Evolutionary conservation across 2,888 invertebrate species (phyloP), one percentile per base, ranked within the genome.

Genomic region (Bombylius discolor): DNA sequence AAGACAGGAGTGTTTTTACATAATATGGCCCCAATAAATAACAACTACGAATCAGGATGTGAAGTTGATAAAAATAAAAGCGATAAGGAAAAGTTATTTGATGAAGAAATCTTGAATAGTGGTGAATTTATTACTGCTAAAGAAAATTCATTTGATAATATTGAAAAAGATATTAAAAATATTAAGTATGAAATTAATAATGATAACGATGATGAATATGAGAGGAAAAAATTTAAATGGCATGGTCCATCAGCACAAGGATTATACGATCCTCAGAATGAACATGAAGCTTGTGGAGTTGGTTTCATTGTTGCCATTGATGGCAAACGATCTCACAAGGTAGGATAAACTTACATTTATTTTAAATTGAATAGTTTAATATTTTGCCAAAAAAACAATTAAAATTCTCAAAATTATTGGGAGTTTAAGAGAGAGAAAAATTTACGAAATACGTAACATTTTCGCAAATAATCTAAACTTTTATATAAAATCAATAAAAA

Each of bases 251-350:
- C 79, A 70, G 86, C 87, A 77, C 86, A 89, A 81, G 93, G 96
- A 77, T 84, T 99, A 70, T 99, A 99, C 81, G 91, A 95, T 81
- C 97, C 98, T 59, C 82, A 83, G 69, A 84, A 88, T 74, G 99
- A 99, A 79, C 90, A 87, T 75, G 98, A 96, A 72, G 95, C 98
- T 62, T 99, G 99, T 73, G 99, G 99, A 63, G 98, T 99, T 69
- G 99, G 99, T 67, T 99, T 97, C 77, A 93, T 99, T 68, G 98
- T 95, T 72, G 90, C 92, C 76, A 97, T 99, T 77, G 94, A 98
- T 81, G 98, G 98, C 65, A 83, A 83, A 70, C 83, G 88, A 62
- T 87, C 90, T 64, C 89, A 96, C 79, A 93, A 96, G 83, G 87
- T 87, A 69, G 76, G 75, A 68, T 55, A 53, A 48, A 36, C 6